Evolutionary conservation across 2,888 invertebrate genomes (phyloP).

Genomic region (Actias luna): DNA sequence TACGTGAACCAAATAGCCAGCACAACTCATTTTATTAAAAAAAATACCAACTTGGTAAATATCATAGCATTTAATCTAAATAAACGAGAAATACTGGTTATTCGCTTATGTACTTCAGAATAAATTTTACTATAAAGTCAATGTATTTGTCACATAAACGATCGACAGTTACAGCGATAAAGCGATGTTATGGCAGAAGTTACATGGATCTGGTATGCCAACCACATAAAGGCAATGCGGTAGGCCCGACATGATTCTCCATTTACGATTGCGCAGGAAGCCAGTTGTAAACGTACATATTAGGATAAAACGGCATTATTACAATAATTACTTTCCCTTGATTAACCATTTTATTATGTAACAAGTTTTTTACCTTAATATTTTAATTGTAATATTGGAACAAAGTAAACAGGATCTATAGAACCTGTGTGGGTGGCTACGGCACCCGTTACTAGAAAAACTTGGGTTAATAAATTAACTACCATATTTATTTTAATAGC

Average conservation of each 20-base stretch:
- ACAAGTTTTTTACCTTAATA: neutral
- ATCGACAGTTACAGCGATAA: neutral
- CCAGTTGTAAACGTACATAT: neutral
- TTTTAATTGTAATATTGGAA: neutral
- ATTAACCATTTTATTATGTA: neutral
- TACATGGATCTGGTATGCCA: slow-evolving; percentile 3
- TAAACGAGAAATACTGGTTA: no score
- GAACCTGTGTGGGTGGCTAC: neutral
- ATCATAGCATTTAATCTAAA: neutral
- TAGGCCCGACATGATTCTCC: slow-evolving; percentile 5
- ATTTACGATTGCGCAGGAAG: neutral
- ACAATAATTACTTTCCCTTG: slow-evolving; percentile 8
- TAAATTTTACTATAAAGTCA: no score
- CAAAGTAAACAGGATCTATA: neutral
- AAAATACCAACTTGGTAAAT: neutral
- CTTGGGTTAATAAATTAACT: neutral
- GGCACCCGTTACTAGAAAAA: neutral
- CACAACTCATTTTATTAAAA: neutral
- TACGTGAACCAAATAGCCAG: no score
- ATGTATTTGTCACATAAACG: neutral
- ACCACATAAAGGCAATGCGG: neutral
- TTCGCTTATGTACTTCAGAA: no score
- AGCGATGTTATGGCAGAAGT: neutral
- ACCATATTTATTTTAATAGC: neutral
- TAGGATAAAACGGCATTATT: slow-evolving; percentile 4